Percentiles rank a stretch among this genome's conserved stretches.
phyloP scores from a whole-genome alignment of 2,888 invertebrate species.

The Drosophila falleni region DNA sequence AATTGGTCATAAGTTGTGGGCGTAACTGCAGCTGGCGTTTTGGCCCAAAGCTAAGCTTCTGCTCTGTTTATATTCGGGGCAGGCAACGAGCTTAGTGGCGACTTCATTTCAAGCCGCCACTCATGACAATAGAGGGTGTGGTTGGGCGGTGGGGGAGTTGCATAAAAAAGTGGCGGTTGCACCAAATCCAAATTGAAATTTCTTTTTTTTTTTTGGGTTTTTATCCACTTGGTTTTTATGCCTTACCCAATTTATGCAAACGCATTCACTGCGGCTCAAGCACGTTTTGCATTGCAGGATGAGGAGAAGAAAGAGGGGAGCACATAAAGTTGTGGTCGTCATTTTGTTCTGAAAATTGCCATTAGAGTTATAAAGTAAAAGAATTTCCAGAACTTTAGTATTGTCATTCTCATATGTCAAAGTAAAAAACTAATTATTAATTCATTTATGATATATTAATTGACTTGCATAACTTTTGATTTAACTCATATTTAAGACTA shows the following conservation, averaged over 20 bases:
- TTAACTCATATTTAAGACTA: background rate
- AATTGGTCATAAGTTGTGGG: slow-evolving; percentile 68
- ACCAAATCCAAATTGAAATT: slow-evolving; percentile 79
- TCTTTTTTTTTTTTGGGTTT: slow-evolving; percentile 26
- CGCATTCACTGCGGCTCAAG: slow-evolving; percentile 68
- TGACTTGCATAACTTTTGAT: background rate
- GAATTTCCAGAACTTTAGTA: background rate
- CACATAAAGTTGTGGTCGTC: slow-evolving; percentile 45
- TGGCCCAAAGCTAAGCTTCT: slow-evolving; percentile 50
- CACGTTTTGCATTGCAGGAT: slow-evolving; percentile 55
- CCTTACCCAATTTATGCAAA: slow-evolving; percentile 76
- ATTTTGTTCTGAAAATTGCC: slow-evolving; percentile 49
- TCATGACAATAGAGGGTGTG: slow-evolving; percentile 34
- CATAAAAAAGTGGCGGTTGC: slow-evolving; percentile 53
- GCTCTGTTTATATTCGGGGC: slow-evolving; percentile 64
- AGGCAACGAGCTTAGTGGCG: slow-evolving; percentile 38
- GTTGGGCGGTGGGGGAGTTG: slow-evolving; percentile 12
- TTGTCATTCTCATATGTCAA: background rate
- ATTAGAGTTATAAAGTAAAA: slow-evolving; percentile 38
- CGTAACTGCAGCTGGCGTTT: slow-evolving; percentile 49
- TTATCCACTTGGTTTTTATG: slow-evolving; percentile 50
- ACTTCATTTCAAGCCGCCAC: slow-evolving; percentile 42
- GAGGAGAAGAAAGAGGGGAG: slow-evolving; percentile 8
- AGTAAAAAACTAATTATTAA: slow-evolving; percentile 9
- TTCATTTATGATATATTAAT: slow-evolving; percentile 2